phyloP scores from a whole-genome alignment of 2,113 vertebrate genomes.

The Gopherus evgoodei region DNA sequence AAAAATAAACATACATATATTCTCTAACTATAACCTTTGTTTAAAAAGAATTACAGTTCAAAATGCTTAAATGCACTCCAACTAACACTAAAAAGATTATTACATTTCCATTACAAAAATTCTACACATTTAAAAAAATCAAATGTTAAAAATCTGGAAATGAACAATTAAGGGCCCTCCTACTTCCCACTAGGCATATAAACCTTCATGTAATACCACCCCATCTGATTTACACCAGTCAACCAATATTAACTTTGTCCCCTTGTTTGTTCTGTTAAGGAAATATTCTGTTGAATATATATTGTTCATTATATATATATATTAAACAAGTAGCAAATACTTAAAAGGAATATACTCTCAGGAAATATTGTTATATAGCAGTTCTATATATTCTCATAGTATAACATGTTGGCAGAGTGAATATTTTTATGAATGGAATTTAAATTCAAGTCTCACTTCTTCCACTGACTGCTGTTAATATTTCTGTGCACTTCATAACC shows the following conservation, averaged over 20 bases:
- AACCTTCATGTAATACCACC: not conserved
- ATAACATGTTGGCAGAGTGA: not conserved
- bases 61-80: not conserved
- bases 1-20: not conserved
- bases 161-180: not conserved
- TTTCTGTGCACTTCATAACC: not conserved
- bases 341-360: not conserved
- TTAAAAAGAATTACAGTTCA: conserved; percentile 21
- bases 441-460: not conserved
- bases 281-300: not conserved
- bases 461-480: not conserved
- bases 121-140: not conserved
- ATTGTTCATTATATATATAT: not conserved
- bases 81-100: not conserved
- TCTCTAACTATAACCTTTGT: conserved; percentile 12
- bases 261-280: not conserved
- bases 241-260: not conserved
- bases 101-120: not conserved
- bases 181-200: not conserved
- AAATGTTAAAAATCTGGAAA: not conserved
- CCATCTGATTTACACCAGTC: not conserved
- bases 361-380: not conserved
- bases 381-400: not conserved
- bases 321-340: not conserved
- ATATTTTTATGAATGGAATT: not conserved